Conservation (phyloP, 2,888 invertebrate genomes). For the Nemoura dubitans region DNA sequence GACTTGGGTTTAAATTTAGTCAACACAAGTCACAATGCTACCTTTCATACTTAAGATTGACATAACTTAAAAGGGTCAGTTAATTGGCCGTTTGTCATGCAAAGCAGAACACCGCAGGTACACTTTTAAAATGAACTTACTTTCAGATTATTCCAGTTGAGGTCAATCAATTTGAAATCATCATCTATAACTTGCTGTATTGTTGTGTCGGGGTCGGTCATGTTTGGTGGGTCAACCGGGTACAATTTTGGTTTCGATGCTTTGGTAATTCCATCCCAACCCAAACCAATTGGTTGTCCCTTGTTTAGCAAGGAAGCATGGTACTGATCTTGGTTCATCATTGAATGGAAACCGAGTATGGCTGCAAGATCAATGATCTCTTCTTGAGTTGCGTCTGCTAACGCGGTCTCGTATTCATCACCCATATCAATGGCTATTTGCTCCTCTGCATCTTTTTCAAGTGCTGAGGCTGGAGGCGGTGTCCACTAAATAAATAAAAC, state of each 20-base stretch:
- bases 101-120: not conserved
- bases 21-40: no score
- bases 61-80: no score
- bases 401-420: constrained; percentile 92
- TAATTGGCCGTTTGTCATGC: not conserved
- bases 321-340: constrained; percentile 99
- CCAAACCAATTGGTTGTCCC: constrained; percentile 87
- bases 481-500: constrained; percentile 72
- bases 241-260: constrained; percentile 89
- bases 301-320: constrained; percentile 95
- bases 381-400: constrained; percentile 87
- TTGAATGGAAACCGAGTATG: constrained; percentile 98
- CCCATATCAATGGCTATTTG: constrained; percentile 93
- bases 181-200: constrained; percentile 90
- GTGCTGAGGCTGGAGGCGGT: constrained; percentile 76
- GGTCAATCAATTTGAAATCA: constrained; percentile 84
- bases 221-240: constrained; percentile 96
- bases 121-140: constrained; percentile 62
- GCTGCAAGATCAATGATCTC: constrained; percentile 99
- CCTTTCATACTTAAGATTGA: no score
- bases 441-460: constrained; percentile 85
- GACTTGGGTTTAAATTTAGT: no score
- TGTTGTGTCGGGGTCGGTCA: constrained; percentile 93
- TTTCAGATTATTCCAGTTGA: constrained; percentile 99
- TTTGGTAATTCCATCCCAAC: constrained; percentile 96